Base-by-base conservation (phyloP, 2,888 invertebrate genomes). In the Parasteatoda lunata region DNA sequence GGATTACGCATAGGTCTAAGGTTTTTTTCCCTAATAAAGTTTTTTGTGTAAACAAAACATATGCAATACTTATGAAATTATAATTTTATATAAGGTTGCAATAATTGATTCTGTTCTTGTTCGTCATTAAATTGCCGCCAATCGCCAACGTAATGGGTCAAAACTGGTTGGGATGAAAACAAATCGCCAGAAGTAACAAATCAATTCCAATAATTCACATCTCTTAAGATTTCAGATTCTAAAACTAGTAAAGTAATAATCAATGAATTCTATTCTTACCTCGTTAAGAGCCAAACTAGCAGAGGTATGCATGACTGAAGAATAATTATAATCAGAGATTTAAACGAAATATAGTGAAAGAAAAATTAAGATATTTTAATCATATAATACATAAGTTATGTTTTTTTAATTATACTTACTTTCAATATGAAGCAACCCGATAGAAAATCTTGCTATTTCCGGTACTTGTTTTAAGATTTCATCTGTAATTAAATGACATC, bases 401-500 rank as follows among this genome's bases (percentile, higher is more conserved):
- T 30, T 30, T 59, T 59, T 59, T 59, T 6, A 59, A 13, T 6
- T 8, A 3, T 88, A 95, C 97, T 95, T 93, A 98, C 98, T 98
- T 94, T 98, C 97, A 93, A 98, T 96, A 93, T 98, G 97, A 94
- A 97, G 97, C 92, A 98, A 94, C 92, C 98, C 98, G 92, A 98
- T 96, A 90, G 97, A 96, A 93, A 98, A 97, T 93, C 97, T 97
- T 92, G 95, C 95, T 92, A 98, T 94, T 93, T 98, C 98, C 82
- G 98, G 97, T 93, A 92, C 95, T 94, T 97, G 96, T 93, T 96
- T 95, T 90, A 97, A 94, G 92, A 98, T 97, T 94, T 98, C 98
- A 93, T 98, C 98, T 90, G 98, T 97, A 91, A 98, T 97, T 91
- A 98, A 94, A 94, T 98, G 98, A 92, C 98, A 97, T 92, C 98